Conservation (phyloP, 1,140 invertebrate species). For the Carposina sasakii region DNA sequence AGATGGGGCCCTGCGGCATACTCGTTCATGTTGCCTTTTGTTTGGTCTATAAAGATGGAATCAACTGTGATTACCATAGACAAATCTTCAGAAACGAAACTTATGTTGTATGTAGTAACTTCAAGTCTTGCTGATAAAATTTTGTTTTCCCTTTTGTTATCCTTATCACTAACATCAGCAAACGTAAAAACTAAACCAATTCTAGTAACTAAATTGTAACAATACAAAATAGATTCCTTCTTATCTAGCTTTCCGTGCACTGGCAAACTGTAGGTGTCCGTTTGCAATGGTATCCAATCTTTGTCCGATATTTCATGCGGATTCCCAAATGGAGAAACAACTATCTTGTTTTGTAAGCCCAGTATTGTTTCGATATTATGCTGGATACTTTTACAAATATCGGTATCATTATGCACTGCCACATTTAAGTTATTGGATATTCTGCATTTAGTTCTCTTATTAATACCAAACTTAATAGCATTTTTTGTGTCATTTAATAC, state of each 20-base stretch:
- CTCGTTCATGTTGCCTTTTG: constrained; percentile 28
- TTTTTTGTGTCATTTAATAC: constrained; percentile 31
- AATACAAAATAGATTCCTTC: constrained; percentile 34
- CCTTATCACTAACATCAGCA: constrained; percentile 24
- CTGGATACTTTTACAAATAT: constrained; percentile 39
- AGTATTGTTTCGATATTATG: constrained; percentile 30
- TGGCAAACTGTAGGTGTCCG: constrained; percentile 9
- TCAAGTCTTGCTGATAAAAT: constrained; percentile 33
- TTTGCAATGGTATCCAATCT: constrained; percentile 36
- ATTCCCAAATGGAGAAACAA: constrained; percentile 47
- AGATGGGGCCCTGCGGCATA: constrained; percentile 39
- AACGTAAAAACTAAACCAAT: constrained; percentile 37
- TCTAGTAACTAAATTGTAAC: constrained; percentile 41
- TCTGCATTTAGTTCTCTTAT: constrained; percentile 45
- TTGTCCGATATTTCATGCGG: constrained; percentile 33
- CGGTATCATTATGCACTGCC: constrained; percentile 25
- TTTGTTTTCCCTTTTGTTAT: constrained; percentile 30
- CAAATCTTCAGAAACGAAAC: constrained; percentile 34
- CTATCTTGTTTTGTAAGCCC: constrained; percentile 27
- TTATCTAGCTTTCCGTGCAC: constrained; percentile 33
- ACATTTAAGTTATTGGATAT: neutral
- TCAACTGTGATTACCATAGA: constrained; percentile 44
- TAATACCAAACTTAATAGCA: constrained; percentile 41
- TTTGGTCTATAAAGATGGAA: constrained; percentile 42
- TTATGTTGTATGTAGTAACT: constrained; percentile 28